These are phyloP conservation scores for Pampus argenteus DNA, from an alignment of 2,797 vertebrate genomes.

Conservation along the genomic window DNA sequence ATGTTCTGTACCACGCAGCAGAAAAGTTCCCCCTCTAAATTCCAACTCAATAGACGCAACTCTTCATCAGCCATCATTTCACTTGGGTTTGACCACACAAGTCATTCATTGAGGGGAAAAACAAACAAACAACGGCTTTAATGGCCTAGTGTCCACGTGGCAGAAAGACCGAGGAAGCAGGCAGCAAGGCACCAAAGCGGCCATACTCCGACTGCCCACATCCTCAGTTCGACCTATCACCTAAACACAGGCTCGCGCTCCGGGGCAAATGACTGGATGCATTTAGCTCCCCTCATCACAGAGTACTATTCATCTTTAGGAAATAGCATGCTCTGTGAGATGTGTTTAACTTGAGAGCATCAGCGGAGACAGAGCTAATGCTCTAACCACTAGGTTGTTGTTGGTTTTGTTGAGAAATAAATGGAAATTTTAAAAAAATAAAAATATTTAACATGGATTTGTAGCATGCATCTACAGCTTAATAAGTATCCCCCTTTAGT, in stretches of 20 bases:
- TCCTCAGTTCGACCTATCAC: conserved; percentile 69
- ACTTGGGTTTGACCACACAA: conserved; percentile 44
- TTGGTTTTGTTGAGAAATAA: conserved; percentile 43
- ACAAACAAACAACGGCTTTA: conserved; percentile 59
- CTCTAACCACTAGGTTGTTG: conserved; percentile 49
- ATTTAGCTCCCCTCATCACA: conserved; percentile 77
- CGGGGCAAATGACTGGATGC: conserved; percentile 76
- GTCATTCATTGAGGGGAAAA: conserved; percentile 21
- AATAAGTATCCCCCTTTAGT: conserved; percentile 17
- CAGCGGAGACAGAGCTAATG: conserved; percentile 52
- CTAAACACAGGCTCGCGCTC: conserved; percentile 72
- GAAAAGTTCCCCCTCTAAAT: conserved; percentile 3
- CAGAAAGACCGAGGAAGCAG: conserved; percentile 34
- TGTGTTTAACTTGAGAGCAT: conserved; percentile 69
- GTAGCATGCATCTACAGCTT: neutral
- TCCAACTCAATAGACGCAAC: conserved; percentile 7
- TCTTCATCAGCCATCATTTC: conserved; percentile 31
- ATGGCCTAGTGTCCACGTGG: conserved; percentile 63
- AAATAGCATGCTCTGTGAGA: conserved; percentile 67
- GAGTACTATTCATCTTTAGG: conserved; percentile 73
- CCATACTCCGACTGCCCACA: conserved; percentile 67
- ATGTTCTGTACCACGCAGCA: conserved; percentile 29
- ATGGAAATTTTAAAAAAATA: too few relatives aligned
- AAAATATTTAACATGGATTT: conserved; percentile 2
- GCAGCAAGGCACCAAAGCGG: conserved; percentile 53